Conservation (phyloP, 2,888 invertebrate species). For the Drosophila nr. medialis region DNA sequence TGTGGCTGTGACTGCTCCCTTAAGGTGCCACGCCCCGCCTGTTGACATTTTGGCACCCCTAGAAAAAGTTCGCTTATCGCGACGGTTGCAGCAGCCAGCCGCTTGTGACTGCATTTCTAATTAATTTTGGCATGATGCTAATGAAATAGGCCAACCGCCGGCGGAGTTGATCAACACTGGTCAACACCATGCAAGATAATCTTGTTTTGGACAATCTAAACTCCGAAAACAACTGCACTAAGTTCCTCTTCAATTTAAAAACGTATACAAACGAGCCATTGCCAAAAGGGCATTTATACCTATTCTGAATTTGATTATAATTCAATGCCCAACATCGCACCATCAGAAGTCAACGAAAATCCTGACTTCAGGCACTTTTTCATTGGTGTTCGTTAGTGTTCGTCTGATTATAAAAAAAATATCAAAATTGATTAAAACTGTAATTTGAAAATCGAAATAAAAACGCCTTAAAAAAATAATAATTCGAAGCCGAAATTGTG, state of each 20-base stretch:
- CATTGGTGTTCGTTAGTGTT: neutral
- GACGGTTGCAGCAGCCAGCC: slow-evolving; percentile 30
- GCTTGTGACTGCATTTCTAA: slow-evolving; percentile 42
- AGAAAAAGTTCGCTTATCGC: slow-evolving; percentile 40
- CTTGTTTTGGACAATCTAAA: neutral
- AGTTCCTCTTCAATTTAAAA: neutral
- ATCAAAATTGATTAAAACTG: slow-evolving; percentile 22
- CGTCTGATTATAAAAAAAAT: neutral
- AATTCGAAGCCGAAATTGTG: slow-evolving; percentile 32
- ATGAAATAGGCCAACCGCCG: slow-evolving; percentile 30
- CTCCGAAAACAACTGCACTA: neutral
- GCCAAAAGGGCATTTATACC: neutral
- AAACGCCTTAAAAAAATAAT: slow-evolving; percentile 18
- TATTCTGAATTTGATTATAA: neutral
- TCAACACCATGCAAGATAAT: neutral
- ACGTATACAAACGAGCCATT: neutral
- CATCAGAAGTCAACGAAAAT: neutral
- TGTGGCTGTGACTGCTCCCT: slow-evolving; percentile 12
- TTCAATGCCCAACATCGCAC: neutral
- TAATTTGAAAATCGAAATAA: slow-evolving; percentile 11
- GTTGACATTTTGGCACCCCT: slow-evolving; percentile 53
- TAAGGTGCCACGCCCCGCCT: slow-evolving; percentile 13
- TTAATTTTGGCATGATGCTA: slow-evolving; percentile 52
- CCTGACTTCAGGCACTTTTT: neutral
- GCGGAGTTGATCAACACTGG: slow-evolving; percentile 27